A percentile compares a stretch with the other conserved stretches of the same genome.
Evolutionary conservation across 2,888 invertebrate species (phyloP).

Genomic region (Dolichomitus sp.): DNA sequence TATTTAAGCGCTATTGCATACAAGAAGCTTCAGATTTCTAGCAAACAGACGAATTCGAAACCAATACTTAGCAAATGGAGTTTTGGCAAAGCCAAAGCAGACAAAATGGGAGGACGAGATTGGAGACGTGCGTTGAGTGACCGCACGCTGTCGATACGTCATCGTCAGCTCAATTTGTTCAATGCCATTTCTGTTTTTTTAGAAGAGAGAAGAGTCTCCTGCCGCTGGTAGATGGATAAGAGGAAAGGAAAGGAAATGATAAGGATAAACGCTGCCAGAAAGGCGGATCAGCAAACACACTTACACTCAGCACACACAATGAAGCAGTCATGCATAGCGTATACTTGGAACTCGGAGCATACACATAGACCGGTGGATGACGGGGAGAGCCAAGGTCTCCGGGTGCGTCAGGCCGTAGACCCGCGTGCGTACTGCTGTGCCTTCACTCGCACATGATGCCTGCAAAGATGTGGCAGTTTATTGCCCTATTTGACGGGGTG

Average conservation of each 20-base stretch:
- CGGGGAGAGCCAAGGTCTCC: constrained; percentile 52
- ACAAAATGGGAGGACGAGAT: constrained; percentile 1
- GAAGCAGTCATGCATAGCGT: constrained; percentile 6
- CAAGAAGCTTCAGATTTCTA: neutral
- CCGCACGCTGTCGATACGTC: constrained; percentile 15
- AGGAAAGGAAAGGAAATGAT: constrained; percentile 2
- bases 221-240: neutral
- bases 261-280: constrained; percentile 19
- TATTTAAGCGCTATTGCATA: neutral
- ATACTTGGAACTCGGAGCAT: constrained; percentile 5
- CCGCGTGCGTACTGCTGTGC: constrained; percentile 28
- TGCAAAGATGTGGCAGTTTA: constrained; percentile 70
- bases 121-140: constrained; percentile 8
- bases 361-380: constrained; percentile 26
- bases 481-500: constrained; percentile 74
- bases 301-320: neutral
- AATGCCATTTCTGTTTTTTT: constrained; percentile 3
- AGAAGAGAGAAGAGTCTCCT: neutral
- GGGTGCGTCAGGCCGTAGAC: constrained; percentile 48
- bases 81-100: neutral
- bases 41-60: neutral
- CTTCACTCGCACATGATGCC: constrained; percentile 34
- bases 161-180: constrained; percentile 24
- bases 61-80: neutral
- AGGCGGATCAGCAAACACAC: constrained; percentile 17